A percentile compares a stretch with the other conserved stretches of the same genome.
phyloP scores from a whole-genome alignment of 2,113 vertebrate species.

The Periophthalmus modestus region DNA sequence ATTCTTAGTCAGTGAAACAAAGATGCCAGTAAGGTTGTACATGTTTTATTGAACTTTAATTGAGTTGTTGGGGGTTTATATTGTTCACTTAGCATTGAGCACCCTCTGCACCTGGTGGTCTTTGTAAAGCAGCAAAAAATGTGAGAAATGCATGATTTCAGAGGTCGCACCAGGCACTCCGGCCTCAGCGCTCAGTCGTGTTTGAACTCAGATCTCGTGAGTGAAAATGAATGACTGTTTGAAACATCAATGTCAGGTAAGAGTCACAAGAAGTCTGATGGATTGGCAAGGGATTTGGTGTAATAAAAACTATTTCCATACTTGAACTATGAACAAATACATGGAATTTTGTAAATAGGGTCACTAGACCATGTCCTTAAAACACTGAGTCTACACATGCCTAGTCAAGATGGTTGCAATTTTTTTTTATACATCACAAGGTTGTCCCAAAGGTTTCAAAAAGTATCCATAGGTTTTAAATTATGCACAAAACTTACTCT shows the following conservation, averaged over 20 bases:
- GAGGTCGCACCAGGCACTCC: conserved; percentile 6
- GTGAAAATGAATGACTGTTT: conserved; percentile 2
- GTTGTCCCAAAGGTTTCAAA: too few species aligned
- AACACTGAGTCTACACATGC: not conserved
- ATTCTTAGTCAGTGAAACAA: conserved; percentile 36
- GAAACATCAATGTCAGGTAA: not conserved
- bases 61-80: not conserved
- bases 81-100: not conserved
- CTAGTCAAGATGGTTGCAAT: not conserved
- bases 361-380: not conserved
- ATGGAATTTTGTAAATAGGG: not conserved
- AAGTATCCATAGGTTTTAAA: too few species aligned
- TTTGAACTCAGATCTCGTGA: conserved; percentile 3
- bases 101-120: not conserved
- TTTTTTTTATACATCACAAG: not conserved
- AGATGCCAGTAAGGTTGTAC: not conserved
- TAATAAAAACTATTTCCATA: not conserved
- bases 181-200: not conserved
- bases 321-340: not conserved
- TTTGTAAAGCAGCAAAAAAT: conserved; percentile 4
- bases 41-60: not conserved
- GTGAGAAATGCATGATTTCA: conserved; percentile 9
- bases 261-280: not conserved
- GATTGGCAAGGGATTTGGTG: not conserved
- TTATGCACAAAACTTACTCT: too few species aligned